Evolutionary conservation across 2,888 invertebrate species (phyloP).

Genomic region (Conistra vaccinii): DNA sequence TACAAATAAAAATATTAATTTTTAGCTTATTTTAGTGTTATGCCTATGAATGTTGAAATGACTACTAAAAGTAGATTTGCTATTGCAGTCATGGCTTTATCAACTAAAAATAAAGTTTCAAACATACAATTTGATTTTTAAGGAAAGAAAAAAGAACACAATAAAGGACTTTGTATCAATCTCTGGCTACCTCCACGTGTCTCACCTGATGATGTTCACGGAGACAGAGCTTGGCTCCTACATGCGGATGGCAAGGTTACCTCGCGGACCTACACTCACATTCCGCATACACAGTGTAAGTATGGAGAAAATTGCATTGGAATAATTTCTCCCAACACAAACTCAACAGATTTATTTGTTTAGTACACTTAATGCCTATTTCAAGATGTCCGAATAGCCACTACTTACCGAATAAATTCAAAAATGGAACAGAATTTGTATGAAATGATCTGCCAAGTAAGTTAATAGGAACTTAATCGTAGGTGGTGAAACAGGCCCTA

Average conservation of each 20-base stretch:
- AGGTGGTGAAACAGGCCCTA: too few relatives aligned
- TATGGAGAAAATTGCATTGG: constrained; percentile 14
- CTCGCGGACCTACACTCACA: constrained; percentile 97
- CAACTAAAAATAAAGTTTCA: not conserved
- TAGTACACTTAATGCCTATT: too few relatives aligned
- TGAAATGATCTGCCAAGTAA: too few relatives aligned
- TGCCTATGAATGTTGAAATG: not conserved
- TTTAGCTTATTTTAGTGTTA: not conserved
- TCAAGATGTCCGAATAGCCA: too few relatives aligned
- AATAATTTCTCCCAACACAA: not conserved
- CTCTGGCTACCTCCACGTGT: constrained; percentile 97
- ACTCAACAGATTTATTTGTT: too few relatives aligned
- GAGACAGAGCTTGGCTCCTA: constrained; percentile 96
- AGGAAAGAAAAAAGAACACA: constrained; percentile 97
- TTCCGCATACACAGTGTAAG: constrained; percentile 93
- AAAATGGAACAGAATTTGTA: too few relatives aligned
- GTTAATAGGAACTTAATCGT: too few relatives aligned
- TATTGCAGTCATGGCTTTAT: too few relatives aligned
- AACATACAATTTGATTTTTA: constrained; percentile 64
- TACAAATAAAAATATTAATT: not conserved
- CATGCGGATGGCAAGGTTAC: constrained; percentile 95
- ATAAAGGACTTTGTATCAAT: constrained; percentile 98
- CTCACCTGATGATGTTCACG: constrained; percentile 97
- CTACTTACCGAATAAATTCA: too few relatives aligned
- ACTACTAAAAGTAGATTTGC: not conserved